Evolutionary conservation across 2,113 vertebrate species (phyloP), one percentile per base, ranked within the genome.

Genomic region (Alaudala cheleensis): DNA sequence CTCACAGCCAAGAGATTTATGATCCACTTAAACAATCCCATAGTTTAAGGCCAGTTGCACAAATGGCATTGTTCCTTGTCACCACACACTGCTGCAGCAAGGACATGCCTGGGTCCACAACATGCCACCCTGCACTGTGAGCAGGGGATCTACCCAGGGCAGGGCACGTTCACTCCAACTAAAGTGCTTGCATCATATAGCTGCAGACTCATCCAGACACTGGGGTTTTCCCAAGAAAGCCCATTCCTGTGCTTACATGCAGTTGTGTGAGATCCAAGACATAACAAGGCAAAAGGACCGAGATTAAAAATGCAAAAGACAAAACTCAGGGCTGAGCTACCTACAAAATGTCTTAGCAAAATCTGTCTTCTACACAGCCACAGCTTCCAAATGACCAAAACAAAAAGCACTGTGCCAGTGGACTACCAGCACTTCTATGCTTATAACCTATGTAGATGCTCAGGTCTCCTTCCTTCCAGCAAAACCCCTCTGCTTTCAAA

Each of bases 141-240:
- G 25, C 15, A 18, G 50, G 37, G 45, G 37, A 31, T 61, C 14
- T 23, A 29, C 13, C 40, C 23, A 19, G 13, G 25, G 49, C 44
- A 40, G 8, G 53, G 20, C 15, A 72, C 0, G 1, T 11, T 49
- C 26, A 37, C 19, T 51, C 22, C 70, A 67, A 7, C 20, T n/a
- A 22, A 58, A 58, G 11, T 3, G 10, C 12, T 72, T 69, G 49
- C 58, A 76, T 23, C 40, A 16, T 2, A 2, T 5, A 76, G 33
- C 51, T 65, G 57, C 22, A 77, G 23, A 39, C 9, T 88, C 39
- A 42, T 29, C 12, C 1, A 2, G 23, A 80, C 17, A 56, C 40
- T 8, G 49, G 61, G 71, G 14, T 51, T 95, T 95, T 88, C 85
- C 90, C 73, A 79, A 13, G 49, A 92, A 93, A 76, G 26, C 50